Base-by-base conservation (phyloP, 2,888 invertebrate species). In the Yponomeuta plumbellus region DNA sequence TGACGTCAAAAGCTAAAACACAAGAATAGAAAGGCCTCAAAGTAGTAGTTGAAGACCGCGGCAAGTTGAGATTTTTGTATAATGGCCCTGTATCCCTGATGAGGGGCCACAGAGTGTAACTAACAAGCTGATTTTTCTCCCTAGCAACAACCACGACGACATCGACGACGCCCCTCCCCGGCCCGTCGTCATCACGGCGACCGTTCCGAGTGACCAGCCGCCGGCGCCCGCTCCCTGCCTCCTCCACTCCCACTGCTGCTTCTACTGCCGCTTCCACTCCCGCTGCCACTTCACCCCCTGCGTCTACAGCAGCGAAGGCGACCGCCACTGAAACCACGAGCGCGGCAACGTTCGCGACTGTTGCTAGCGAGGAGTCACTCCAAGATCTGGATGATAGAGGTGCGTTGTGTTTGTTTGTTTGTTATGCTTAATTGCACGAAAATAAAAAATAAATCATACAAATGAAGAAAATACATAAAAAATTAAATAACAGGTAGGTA, bases 191-290 rank as follows among this genome's bases (percentile, higher is more conserved):
- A 58, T 39, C 65, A 0, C 83, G 86, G 1, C 80, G 84, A 0
- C 82, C 83, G n/a, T 86, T 84, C 83, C 81, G 84, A 64, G 78
- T 88, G 52, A 80, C 84, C 23, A 83, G 76, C 70, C 83, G 89
- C 20, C 82, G 88, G 0, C 79, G 87, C 1, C 79, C 79, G 0
- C 59, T 72, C 0, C 61, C 71, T 6, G 71, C 71, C 61, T 73
- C 73, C 17, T 74, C 75, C 22, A 73, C 77, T 6, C 72, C 75
- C 17, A 72, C 76, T 10, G 11, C 62, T 8, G 20, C 26, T 20
- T 26, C 58, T 6, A 23, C 57, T 13, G 34, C 57, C 44, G 11
- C n/a, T 23, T 23, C 64, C 44, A 23, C 23, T 23, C 13, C 64
- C 52, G 44, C n/a, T 22, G 17, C 4, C 23, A 64, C 65, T 17